Evolutionary conservation across 2,888 invertebrate genomes (phyloP).

Genomic region (Andrena flavipes): DNA sequence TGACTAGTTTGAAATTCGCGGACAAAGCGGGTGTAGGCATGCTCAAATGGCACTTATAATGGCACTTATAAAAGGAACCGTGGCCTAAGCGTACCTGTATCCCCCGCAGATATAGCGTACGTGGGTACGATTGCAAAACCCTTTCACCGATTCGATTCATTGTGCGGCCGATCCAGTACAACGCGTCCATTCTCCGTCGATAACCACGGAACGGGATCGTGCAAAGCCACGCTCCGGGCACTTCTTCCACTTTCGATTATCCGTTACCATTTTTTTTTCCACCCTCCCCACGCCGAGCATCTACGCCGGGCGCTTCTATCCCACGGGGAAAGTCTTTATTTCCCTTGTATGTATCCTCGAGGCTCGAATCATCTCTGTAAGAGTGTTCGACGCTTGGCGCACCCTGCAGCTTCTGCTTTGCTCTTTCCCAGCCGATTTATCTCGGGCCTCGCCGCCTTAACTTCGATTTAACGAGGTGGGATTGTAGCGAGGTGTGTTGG

Average conservation of each 20-base stretch:
- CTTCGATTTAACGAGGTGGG: background rate
- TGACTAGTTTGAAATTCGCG: constrained; percentile 65
- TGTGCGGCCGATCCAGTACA: constrained; percentile 59
- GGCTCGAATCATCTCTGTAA: background rate
- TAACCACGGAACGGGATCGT: constrained; percentile 62
- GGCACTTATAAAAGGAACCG: constrained; percentile 53
- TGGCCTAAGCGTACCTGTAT: constrained; percentile 59
- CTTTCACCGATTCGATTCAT: constrained; percentile 63
- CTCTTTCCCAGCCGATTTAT: background rate
- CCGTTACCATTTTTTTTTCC: constrained; percentile 43
- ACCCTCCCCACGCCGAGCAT: background rate
- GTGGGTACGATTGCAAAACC: constrained; percentile 63
- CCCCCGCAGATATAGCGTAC: constrained; percentile 55
- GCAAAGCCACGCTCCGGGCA: constrained; percentile 68
- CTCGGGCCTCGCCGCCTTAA: background rate
- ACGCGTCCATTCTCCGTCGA: constrained; percentile 57
- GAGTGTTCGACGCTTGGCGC: background rate
- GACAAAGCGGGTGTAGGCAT: constrained; percentile 63
- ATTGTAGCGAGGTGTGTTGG: no score
- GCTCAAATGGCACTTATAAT: constrained; percentile 64
- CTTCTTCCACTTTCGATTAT: constrained; percentile 51
- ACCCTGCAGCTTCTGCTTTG: background rate
- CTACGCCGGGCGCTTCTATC: background rate
- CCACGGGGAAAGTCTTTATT: constrained; percentile 20
- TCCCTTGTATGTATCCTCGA: background rate